phyloP scores from a whole-genome alignment of 2,113 vertebrate genomes.

The Pangasianodon hypophthalmus region DNA sequence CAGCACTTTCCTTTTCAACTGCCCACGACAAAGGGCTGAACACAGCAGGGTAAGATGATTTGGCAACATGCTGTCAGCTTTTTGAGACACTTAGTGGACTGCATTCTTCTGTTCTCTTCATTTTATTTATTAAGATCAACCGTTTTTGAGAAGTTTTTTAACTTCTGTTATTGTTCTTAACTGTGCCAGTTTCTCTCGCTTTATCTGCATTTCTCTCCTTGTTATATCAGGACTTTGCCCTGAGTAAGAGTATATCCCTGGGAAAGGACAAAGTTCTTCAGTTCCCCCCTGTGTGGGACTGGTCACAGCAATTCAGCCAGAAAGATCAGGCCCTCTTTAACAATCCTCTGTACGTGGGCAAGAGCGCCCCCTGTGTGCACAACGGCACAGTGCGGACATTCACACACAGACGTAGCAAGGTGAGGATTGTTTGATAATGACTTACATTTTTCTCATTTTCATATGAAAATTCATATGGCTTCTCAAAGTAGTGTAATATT shows the following conservation, averaged over 20 bases:
- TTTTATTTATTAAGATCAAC: neutral
- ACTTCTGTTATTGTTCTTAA: neutral
- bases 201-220: slow-evolving; percentile 33
- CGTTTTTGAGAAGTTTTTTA: neutral
- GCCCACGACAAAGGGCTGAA: slow-evolving; percentile 84
- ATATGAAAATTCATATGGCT: neutral
- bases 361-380: slow-evolving; percentile 80
- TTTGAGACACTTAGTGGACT: neutral
- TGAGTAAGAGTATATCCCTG: slow-evolving; percentile 87
- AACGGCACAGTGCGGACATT: slow-evolving; percentile 84
- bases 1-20: slow-evolving; percentile 97
- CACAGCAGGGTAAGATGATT: slow-evolving; percentile 82
- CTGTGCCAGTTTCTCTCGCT: neutral
- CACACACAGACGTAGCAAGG: slow-evolving; percentile 82
- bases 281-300: slow-evolving; percentile 96
- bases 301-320: slow-evolving; percentile 88
- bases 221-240: slow-evolving; percentile 89
- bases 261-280: slow-evolving; percentile 82
- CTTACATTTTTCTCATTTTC: neutral
- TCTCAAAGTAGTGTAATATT: neutral
- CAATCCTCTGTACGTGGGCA: slow-evolving; percentile 91
- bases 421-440: slow-evolving; percentile 57
- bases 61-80: neutral
- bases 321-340: slow-evolving; percentile 91
- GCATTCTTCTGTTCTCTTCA: neutral